phyloP scores from a whole-genome alignment of 2,113 vertebrate genomes.

The Paradisaea rubra region DNA sequence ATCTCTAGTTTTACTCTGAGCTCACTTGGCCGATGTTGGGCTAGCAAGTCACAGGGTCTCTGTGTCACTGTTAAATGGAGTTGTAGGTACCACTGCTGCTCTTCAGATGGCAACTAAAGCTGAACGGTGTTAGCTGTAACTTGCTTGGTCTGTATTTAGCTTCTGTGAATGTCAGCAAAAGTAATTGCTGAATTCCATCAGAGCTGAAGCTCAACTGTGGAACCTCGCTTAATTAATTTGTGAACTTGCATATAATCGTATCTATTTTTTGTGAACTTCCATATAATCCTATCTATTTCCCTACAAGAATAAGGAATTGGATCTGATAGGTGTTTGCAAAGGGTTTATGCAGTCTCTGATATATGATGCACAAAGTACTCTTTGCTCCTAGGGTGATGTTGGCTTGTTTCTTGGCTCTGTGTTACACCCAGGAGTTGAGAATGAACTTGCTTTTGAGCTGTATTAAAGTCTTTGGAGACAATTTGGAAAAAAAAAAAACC shows the following conservation, averaged over 20 bases:
- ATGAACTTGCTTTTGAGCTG: not conserved
- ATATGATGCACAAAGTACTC: not conserved
- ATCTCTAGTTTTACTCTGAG: not conserved
- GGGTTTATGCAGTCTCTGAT: not conserved
- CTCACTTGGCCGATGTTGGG: not conserved
- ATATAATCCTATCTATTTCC: not conserved
- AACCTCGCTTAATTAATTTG: not conserved
- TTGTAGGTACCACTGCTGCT: not conserved
- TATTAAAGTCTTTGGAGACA: not conserved
- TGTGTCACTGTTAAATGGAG: not conserved
- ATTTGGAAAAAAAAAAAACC: not conserved
- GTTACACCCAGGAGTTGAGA: not conserved
- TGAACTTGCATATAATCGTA: not conserved
- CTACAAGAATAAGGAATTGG: not conserved
- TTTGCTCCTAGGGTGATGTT: not conserved
- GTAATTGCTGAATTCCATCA: not conserved
- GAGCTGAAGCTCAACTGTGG: not conserved
- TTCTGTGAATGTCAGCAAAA: not conserved
- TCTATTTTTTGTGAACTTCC: not conserved
- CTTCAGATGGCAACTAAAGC: not conserved
- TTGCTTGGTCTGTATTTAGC: not conserved
- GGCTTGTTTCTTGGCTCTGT: not conserved
- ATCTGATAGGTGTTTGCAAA: not conserved
- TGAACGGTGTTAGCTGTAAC: not conserved
- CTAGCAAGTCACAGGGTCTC: not conserved